Percentiles rank a stretch among this genome's conserved stretches.
Evolutionary conservation across 1,140 invertebrate species (phyloP).

Genomic region (Hermatobates lingyangjiaoensis): DNA sequence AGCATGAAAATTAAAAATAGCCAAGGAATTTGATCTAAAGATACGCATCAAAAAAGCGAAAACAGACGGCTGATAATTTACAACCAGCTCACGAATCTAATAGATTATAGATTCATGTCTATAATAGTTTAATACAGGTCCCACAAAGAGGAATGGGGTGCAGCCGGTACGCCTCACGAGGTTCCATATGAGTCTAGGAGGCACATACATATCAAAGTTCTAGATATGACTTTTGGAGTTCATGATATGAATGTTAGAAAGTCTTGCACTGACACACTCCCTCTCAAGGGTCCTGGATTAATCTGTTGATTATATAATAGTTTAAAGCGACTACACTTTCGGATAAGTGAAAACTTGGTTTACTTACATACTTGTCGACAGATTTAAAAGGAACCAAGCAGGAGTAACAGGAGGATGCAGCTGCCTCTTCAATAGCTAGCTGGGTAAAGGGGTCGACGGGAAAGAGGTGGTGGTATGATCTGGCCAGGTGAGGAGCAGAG

Average conservation of each 20-base stretch:
- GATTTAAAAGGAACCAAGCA: slow-evolving; percentile 9
- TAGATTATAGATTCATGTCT: no score
- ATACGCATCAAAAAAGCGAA: no score
- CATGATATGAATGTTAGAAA: neutral
- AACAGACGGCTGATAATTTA: no score
- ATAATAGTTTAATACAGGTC: no score
- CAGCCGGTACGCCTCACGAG: no score
- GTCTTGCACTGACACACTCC: neutral
- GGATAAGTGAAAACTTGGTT: neutral
- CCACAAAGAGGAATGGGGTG: no score
- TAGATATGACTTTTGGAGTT: neutral
- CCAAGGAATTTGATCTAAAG: no score
- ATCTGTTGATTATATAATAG: neutral
- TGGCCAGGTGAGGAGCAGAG: slow-evolving; percentile 87
- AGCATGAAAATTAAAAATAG: no score
- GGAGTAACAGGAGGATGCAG: slow-evolving; percentile 4
- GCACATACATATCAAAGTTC: neutral
- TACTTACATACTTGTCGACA: slow-evolving; percentile 47
- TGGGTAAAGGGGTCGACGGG: slow-evolving; percentile 74
- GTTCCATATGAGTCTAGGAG: neutral
- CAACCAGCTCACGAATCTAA: no score
- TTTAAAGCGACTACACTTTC: slow-evolving; percentile 1
- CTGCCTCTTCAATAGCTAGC: slow-evolving; percentile 11
- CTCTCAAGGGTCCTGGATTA: neutral
- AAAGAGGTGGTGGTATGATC: slow-evolving; percentile 93